These are phyloP conservation scores for Drosophila nigricruria DNA, from an alignment of 2,888 invertebrate genomes.

Conservation along the genomic window DNA sequence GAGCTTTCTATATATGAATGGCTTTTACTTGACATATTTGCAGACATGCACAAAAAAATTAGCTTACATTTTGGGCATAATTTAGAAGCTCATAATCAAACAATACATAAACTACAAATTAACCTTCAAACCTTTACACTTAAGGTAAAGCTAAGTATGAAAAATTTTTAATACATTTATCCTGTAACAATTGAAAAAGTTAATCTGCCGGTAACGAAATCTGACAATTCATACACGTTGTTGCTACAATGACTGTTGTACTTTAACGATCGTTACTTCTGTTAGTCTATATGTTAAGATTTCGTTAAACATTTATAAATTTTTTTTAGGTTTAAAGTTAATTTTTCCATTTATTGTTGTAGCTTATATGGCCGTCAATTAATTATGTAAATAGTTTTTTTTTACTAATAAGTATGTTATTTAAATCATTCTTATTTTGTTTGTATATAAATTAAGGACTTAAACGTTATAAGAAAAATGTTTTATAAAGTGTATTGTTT, in stretches of 20 bases:
- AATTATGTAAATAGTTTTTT: conserved; percentile 76
- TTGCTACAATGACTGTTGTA: conserved; percentile 51
- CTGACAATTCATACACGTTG: conserved; percentile 34
- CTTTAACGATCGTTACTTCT: conserved; percentile 64
- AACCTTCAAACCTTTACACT: conserved; percentile 32
- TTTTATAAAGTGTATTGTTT: conserved; percentile 82
- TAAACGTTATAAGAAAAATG: conserved; percentile 84
- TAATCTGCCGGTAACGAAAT: conserved; percentile 25
- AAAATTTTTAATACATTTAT: conserved; percentile 31
- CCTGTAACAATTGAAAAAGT: conserved; percentile 39
- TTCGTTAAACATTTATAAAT: conserved; percentile 79
- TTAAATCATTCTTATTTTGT: conserved; percentile 77
- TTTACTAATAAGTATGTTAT: conserved; percentile 75
- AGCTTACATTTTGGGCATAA: conserved; percentile 27
- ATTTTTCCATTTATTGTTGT: conserved; percentile 82
- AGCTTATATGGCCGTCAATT: conserved; percentile 84
- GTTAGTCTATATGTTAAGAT: conserved; percentile 77
- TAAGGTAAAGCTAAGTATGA: conserved; percentile 28
- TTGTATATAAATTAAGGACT: conserved; percentile 85
- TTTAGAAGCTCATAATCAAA: conserved; percentile 44
- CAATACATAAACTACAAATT: conserved; percentile 35
- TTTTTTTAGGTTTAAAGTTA: conserved; percentile 76
- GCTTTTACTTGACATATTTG: conserved; percentile 15
- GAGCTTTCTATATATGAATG: conserved; percentile 26
- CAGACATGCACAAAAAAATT: conserved; percentile 23